Evolutionary conservation across 2,888 invertebrate species (phyloP), one percentile per base, ranked within the genome.

Genomic region (Dioctria linearis): DNA sequence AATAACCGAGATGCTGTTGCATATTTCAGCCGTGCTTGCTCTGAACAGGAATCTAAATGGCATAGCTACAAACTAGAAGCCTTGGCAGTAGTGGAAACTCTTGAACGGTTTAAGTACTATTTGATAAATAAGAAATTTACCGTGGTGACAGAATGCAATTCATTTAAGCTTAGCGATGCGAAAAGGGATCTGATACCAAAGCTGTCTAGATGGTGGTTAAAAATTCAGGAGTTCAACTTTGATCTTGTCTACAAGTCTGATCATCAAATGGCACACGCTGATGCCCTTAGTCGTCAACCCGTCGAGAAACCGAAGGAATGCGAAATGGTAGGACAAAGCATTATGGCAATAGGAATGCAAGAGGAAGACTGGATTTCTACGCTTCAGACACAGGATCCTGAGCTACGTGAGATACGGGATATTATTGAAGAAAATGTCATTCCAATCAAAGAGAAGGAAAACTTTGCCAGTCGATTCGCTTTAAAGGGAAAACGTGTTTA

Each of bases 301-400:
- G 6, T 42, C 37, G 57, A 57, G 8, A 8, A 5, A 3, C 5
- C 6, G 4, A 61, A 13, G 13, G 75, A 61, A 37, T 4, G 25
- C 11, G 13, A 81, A 43, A 49, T 11, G 3, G 71, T 79, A 0
- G 11, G 13, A 5, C 8, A n/a, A 3, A 67, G 46, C 3, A 43
- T 79, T n/a, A 5, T 79, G 13, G n/a, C 9, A 11, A 57, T 79
- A 11, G 54, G 54, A 61, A 39, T 59, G 11, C 67, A 78, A 5
- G 6, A 43, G 3, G 61, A 81, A 40, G 82, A 83, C 46, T 84
- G 83, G 83, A n/a, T 83, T 3, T 9, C 81, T 3, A 80, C 82
- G 0, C 80, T 83, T 80, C 83, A 83, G 61, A 13, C 80, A 2
- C 80, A 80, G 54, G 82, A 83, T 54, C 46, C 80, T 25, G 25